Conservation (phyloP, 23 tunicate species). For the Oikopleura dioica region DNA sequence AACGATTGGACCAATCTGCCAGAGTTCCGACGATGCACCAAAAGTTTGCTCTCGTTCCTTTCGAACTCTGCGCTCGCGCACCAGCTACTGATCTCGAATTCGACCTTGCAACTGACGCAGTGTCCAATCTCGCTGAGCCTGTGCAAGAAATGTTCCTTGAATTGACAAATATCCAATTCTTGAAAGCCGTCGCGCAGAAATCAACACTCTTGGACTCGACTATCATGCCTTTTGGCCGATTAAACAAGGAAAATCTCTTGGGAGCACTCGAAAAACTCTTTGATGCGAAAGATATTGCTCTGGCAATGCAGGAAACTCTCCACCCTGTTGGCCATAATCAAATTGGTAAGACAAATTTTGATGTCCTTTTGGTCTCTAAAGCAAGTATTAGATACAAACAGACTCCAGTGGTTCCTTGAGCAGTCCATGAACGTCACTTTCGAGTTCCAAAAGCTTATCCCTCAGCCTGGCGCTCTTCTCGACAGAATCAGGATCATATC, state of each 20-base stretch:
- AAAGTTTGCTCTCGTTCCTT: neutral
- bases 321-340: neutral
- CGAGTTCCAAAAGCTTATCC: neutral
- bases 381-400: neutral
- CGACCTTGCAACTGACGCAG: conserved; percentile 58
- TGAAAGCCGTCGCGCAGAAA: conserved; percentile 72
- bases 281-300: neutral
- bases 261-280: conserved; percentile 32
- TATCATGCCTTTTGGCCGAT: conserved; percentile 78
- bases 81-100: conserved; percentile 85
- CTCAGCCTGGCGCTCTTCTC: neutral
- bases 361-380: too few species aligned
- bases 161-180: conserved; percentile 58
- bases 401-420: neutral
- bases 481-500: conserved; percentile 49
- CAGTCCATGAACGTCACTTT: neutral
- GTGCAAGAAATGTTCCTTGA: conserved; percentile 36
- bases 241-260: conserved; percentile 37
- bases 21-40: neutral
- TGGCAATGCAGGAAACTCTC: neutral
- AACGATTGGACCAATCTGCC: conserved; percentile 64
- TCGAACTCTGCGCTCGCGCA: neutral
- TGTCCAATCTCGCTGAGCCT: conserved; percentile 28
- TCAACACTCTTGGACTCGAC: conserved; percentile 77
- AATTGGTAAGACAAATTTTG: neutral